Conservation (phyloP, 2,888 invertebrate species). For the Calephelis perditalis region DNA sequence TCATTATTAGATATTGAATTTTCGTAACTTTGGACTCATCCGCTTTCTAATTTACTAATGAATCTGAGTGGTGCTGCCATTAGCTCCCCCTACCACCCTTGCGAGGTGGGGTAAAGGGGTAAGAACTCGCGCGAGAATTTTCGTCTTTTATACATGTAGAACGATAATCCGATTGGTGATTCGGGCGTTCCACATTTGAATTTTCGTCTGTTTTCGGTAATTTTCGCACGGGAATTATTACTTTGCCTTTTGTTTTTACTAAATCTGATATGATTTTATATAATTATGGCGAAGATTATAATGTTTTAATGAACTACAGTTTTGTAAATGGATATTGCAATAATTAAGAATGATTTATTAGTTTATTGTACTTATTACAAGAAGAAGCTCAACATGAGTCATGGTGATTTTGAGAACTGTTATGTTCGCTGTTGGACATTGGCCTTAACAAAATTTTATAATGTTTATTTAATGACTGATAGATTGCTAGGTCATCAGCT, state of each 20-base stretch:
- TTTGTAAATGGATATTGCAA: not conserved
- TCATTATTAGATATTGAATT: conserved; percentile 79
- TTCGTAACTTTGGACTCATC: conserved; percentile 79
- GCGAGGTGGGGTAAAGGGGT: conserved; percentile 54
- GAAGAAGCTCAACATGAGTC: too few relatives aligned
- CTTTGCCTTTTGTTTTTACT: conserved; percentile 36
- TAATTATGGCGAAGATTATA: conserved; percentile 1
- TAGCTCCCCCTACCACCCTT: conserved; percentile 45
- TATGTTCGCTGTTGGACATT: too few relatives aligned
- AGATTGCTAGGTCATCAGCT: too few relatives aligned
- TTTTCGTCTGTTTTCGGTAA: conserved; percentile 63
- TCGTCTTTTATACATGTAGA: conserved; percentile 76
- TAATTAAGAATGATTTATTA: too few relatives aligned
- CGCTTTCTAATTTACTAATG: conserved; percentile 79
- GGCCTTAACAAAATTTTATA: too few relatives aligned
- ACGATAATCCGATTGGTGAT: conserved; percentile 75
- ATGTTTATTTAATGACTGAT: too few relatives aligned
- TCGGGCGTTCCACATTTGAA: conserved; percentile 71
- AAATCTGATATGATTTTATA: conserved; percentile 6
- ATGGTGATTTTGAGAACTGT: too few relatives aligned
- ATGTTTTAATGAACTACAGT: not conserved
- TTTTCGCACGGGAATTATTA: conserved; percentile 45
- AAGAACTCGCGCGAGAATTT: conserved; percentile 65
- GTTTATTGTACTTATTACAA: too few relatives aligned
- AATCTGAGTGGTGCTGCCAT: conserved; percentile 76